Base-by-base conservation (phyloP, 2,797 vertebrate genomes). In the Spinibarbus caldwelli region DNA sequence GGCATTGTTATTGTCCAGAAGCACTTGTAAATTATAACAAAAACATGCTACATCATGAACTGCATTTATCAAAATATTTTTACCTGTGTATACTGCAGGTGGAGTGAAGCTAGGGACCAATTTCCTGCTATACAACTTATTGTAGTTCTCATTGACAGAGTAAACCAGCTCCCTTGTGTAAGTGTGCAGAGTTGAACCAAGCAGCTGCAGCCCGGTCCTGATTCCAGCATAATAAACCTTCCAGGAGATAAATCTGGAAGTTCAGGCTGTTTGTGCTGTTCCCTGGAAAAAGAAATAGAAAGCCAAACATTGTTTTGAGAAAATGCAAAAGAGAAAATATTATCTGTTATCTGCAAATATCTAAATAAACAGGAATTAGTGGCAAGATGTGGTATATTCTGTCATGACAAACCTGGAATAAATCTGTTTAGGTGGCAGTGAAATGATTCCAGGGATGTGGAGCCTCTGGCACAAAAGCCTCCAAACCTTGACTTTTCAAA, bases 391-490 rank as follows among this genome's bases (percentile, higher is more conserved):
- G 43, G 43, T 45, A 45, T 45, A 45, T 14, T 59, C n/a, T 59
- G n/a, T 26, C 59, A 62, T 66, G 57, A 81, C 45, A 29, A 87
- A 87, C 1, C 79, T 62, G 59, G 59, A 62, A 29, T 62, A 62
- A 62, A 62, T 62, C 59, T 62, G 59, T 29, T 62, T 29, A 62
- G 26, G 59, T 62, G 59, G 12, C 26, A 62, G 12, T 62, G 26
- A 62, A 29, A 62, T 29, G 26, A 85, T 45, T 85, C 86, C 15
- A 87, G n/a, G 2, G 86, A 89, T 10, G 79, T 86, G 0, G 79
- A 89, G 26, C 82, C 85, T 77, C 85, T 80, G 26, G 86, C 85
- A 86, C 82, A 89, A n/a, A n/a, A n/a, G n/a, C n/a, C n/a, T n/a
- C n/a, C n/a, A n/a, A n/a, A n/a, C n/a, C n/a, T n/a, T n/a, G n/a